Evolutionary conservation across 2,797 vertebrate genomes (phyloP).

Genomic region (Hydrocynus forskahlii): DNA sequence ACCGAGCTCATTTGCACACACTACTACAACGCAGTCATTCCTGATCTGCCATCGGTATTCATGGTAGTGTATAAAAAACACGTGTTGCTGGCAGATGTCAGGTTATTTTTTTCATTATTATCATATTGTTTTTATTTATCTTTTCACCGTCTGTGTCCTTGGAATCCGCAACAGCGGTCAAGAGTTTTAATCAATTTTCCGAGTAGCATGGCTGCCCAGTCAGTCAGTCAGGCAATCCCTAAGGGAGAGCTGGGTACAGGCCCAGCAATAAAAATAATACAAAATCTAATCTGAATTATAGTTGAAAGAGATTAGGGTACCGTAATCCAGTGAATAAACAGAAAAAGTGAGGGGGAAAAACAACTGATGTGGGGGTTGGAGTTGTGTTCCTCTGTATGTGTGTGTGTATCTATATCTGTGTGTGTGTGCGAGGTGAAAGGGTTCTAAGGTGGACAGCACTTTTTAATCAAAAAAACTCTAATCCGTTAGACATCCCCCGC

Average conservation of each 20-base stretch:
- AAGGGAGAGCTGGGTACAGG: constrained; percentile 70
- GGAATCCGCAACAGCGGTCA: constrained; percentile 78
- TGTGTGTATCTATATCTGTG: constrained; percentile 3
- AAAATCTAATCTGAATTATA: constrained; percentile 84
- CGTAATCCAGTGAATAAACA: constrained; percentile 83
- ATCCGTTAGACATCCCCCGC: constrained; percentile 36
- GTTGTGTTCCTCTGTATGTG: constrained; percentile 34
- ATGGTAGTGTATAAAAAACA: constrained; percentile 27
- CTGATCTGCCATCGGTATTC: constrained; percentile 57
- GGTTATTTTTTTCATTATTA: constrained; percentile 54
- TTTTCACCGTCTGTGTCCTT: constrained; percentile 59
- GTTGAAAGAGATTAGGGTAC: constrained; percentile 80
- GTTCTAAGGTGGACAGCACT: constrained; percentile 45
- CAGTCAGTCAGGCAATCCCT: constrained; percentile 49
- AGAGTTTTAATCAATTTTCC: constrained; percentile 83
- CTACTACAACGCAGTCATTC: constrained; percentile 43
- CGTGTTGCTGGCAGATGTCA: constrained; percentile 15
- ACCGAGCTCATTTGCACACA: constrained; percentile 21
- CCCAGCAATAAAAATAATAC: constrained; percentile 79
- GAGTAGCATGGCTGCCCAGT: constrained; percentile 64
- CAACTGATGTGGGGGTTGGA: constrained; percentile 58
- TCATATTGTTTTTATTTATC: constrained; percentile 64
- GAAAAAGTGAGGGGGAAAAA: constrained; percentile 61
- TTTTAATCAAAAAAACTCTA: constrained; percentile 56
- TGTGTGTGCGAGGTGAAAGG: constrained; percentile 46